Evolutionary conservation across 2,113 vertebrate species (phyloP).

Genomic region (Zeus faber): DNA sequence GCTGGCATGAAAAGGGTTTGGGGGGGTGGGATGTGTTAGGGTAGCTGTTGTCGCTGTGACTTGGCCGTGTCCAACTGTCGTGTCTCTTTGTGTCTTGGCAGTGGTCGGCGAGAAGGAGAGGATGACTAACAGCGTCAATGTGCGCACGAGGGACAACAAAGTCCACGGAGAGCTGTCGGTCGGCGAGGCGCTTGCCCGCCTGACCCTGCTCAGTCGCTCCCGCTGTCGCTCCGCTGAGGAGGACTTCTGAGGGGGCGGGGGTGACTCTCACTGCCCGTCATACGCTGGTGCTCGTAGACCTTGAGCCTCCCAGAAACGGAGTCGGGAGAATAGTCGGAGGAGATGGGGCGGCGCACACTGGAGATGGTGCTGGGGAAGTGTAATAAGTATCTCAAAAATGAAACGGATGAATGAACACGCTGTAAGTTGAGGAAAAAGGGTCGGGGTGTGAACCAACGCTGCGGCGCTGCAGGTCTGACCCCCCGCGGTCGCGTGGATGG

Average conservation of each 20-base stretch:
- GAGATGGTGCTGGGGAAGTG: neutral
- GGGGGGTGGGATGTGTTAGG: conserved; percentile 28
- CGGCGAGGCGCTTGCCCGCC: conserved; percentile 78
- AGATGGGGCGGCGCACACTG: too few relatives aligned
- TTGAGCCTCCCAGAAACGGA: neutral
- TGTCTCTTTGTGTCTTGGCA: conserved; percentile 61
- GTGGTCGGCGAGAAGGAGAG: conserved; percentile 96
- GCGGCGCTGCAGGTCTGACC: too few relatives aligned
- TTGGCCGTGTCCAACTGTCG: conserved; percentile 45
- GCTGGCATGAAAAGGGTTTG: neutral
- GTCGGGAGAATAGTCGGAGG: neutral
- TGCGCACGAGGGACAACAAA: conserved; percentile 93
- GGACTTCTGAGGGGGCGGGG: conserved; percentile 76
- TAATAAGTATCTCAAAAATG: too few relatives aligned
- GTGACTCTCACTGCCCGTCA: neutral
- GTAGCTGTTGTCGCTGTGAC: conserved; percentile 34
- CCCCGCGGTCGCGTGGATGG: too few relatives aligned
- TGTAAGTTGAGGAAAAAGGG: neutral
- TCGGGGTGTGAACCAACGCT: neutral
- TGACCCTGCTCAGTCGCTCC: conserved; percentile 79
- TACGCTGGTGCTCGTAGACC: neutral
- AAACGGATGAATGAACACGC: too few relatives aligned
- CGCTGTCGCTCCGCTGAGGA: conserved; percentile 82
- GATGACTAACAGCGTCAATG: conserved; percentile 80
- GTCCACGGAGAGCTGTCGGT: conserved; percentile 85